Base-by-base conservation (phyloP, 2,888 invertebrate genomes). In the Saturnia japonica region DNA sequence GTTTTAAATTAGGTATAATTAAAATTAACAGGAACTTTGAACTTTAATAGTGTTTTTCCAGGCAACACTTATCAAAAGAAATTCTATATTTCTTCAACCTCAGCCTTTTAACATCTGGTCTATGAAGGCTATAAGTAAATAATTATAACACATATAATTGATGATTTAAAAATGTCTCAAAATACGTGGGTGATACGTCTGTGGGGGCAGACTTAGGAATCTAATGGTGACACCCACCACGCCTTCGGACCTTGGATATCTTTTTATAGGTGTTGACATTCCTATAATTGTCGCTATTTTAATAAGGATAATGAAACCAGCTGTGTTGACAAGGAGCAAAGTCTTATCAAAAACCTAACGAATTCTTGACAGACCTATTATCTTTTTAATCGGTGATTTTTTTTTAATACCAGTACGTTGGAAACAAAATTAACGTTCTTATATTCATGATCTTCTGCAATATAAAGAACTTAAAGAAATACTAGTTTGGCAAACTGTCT, bases 191-290 rank as follows among this genome's bases (percentile, higher is more conserved):
- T 54, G 70, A 67, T 40, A 34, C n/a, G 40, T 64, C 79, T 85
- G 88, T 86, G 89, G 85, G 85, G 90, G 84, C 77, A 76, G 82
- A 80, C 76, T 77, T 74, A 77, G 85, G 76, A 77, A 84, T 84
- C 88, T 88, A 89, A 90, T 89, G 88, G 85, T 84, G 81, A 84
- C 91, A 79, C 93, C 92, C 75, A 89, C 92, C 60, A 34, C 0
- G 14, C 3, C 0, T 14, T 45, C 16, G 74, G 78, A 83, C 93
- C 93, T 93, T 92, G 90, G 73, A 68, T 40, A 69, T 28, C 90
- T 85, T 74, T 87, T 87, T 88, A 89, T 82, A 89, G 91, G 71
- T 74, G 43, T 68, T 76, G 81, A 78, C 81, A 86, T 85, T 83
- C 83, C 79, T 79, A 82, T 85, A 85, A 89, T 87, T 86, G 86